Percentiles rank a stretch among this genome's conserved stretches.
Conservation (phyloP, 2,797 vertebrate species). For the Triplophysa yarkandensis region DNA sequence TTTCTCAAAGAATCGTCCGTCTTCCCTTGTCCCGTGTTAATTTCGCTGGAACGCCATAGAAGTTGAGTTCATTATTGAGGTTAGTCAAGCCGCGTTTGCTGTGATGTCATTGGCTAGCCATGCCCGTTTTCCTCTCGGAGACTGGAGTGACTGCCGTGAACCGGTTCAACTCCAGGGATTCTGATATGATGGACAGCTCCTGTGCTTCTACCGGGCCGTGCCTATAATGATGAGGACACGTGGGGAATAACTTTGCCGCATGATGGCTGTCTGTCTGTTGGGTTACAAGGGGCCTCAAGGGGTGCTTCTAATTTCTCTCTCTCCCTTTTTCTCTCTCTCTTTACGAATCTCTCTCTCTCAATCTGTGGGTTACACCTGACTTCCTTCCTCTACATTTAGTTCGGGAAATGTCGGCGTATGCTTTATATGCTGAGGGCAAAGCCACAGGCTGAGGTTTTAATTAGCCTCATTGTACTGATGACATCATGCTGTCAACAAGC, state of each 20-base stretch:
- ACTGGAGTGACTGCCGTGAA: slow-evolving; percentile 26
- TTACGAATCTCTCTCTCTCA: slow-evolving; percentile 34
- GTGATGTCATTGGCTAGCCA: slow-evolving; percentile 15
- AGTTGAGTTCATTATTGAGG: slow-evolving; percentile 10
- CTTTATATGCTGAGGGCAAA: slow-evolving; percentile 54
- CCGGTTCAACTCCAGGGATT: slow-evolving; percentile 20
- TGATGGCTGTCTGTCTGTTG: slow-evolving; percentile 45
- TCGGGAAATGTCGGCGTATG: slow-evolving; percentile 70
- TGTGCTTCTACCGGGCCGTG: slow-evolving; percentile 16
- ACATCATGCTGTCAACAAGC: slow-evolving; percentile 40
- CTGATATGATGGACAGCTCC: slow-evolving; percentile 46
- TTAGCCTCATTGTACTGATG: slow-evolving; percentile 65
- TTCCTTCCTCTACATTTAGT: slow-evolving; percentile 39
- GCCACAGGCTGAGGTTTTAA: slow-evolving; percentile 77
- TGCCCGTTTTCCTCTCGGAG: slow-evolving; percentile 4
- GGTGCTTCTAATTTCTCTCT: slow-evolving; percentile 29
- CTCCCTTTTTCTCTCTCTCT: not conserved
- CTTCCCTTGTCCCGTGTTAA: not conserved
- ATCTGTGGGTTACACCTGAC: slow-evolving; percentile 32
- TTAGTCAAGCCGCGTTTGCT: slow-evolving; percentile 12
- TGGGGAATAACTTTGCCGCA: slow-evolving; percentile 30
- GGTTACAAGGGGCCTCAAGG: slow-evolving; percentile 30
- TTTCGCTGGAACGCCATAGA: slow-evolving; percentile 7
- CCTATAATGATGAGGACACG: slow-evolving; percentile 39
- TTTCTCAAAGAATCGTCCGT: slow-evolving; percentile 5